Evolutionary conservation across 1,140 invertebrate species (phyloP), one percentile per base, ranked within the genome.

Genomic region (Drosophila equinoxialis): DNA sequence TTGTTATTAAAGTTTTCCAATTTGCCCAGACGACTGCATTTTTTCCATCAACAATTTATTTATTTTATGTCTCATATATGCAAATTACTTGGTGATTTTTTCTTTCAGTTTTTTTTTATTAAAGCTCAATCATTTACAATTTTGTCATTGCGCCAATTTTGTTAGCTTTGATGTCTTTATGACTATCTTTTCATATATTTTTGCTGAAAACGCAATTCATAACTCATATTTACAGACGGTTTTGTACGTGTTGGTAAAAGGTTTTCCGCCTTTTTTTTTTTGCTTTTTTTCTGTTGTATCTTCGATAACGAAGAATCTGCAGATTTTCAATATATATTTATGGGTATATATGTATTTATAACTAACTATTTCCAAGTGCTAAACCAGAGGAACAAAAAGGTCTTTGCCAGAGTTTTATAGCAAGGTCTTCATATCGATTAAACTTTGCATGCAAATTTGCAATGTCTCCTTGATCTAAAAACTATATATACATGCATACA

Each of bases 391-490:
- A 54, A 2, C 54, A 42, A 14, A 69, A 60, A 41, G 74, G 65
- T 59, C 17, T 20, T 64, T 51, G 73, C 66, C 48, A 74, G 68
- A 71, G 69, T 68, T 77, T 73, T 64, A 65, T 57, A 63, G 76
- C 74, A 90, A 90, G 86, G 86, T 71, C 83, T 71, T 58, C 37
- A 58, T 85, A 90, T 89, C 86, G 84, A 89, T 89, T 87, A 83
- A 87, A 89, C 84, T 89, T 89, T 89, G 86, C 71, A 78, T 84
- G 81, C 77, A 71, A 66, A 66, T 81, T 85, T 90, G 90, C 84
- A 85, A 84, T 87, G 86, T 90, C 85, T 74, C 69, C 84, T 89
- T 90, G 81, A 87, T 84, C 84, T 64, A 87, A 80, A 90, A 72
- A 77, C 65, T 60, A 64, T 37, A 63, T 66, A 69, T 37, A 41